Evolutionary conservation across 2,797 vertebrate species (phyloP).

Genomic region (Trematomus bernacchii): DNA sequence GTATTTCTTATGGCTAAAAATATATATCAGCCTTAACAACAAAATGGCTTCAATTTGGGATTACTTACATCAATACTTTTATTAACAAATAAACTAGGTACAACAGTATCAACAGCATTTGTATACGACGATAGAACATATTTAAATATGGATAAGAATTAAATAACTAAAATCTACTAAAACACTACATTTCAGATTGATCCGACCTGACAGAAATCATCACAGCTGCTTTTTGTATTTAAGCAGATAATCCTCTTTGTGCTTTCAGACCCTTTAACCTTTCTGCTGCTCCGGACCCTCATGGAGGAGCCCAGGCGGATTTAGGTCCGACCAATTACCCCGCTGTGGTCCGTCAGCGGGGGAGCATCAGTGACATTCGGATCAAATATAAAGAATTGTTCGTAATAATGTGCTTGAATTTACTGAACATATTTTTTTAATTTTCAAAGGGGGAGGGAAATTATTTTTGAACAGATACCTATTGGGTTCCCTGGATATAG

Average conservation of each 20-base stretch:
- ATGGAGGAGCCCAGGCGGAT: background rate
- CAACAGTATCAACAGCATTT: slow-evolving; percentile 14
- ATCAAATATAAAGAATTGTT: background rate
- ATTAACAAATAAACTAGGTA: background rate
- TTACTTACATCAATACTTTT: background rate
- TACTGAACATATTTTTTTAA: background rate
- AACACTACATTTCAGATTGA: slow-evolving; percentile 11
- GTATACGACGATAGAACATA: background rate
- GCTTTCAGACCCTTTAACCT: slow-evolving; percentile 57
- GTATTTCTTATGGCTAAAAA: background rate
- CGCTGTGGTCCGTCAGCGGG: background rate
- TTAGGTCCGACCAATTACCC: slow-evolving; percentile 41
- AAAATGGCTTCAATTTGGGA: background rate
- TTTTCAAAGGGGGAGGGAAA: background rate
- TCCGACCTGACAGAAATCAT: slow-evolving; percentile 25
- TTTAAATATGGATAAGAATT: slow-evolving; percentile 21
- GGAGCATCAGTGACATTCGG: background rate
- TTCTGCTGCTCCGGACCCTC: slow-evolving; percentile 24
- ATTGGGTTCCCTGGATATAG: background rate
- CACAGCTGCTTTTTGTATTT: slow-evolving; percentile 36
- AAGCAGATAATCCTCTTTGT: slow-evolving; percentile 66
- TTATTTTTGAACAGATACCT: background rate
- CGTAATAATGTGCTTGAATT: background rate
- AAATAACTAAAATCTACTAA: slow-evolving; percentile 17
- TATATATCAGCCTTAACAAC: slow-evolving; percentile 9